phyloP scores from a whole-genome alignment of 2,797 vertebrate genomes.

The Chiloscyllium punctatum region DNA sequence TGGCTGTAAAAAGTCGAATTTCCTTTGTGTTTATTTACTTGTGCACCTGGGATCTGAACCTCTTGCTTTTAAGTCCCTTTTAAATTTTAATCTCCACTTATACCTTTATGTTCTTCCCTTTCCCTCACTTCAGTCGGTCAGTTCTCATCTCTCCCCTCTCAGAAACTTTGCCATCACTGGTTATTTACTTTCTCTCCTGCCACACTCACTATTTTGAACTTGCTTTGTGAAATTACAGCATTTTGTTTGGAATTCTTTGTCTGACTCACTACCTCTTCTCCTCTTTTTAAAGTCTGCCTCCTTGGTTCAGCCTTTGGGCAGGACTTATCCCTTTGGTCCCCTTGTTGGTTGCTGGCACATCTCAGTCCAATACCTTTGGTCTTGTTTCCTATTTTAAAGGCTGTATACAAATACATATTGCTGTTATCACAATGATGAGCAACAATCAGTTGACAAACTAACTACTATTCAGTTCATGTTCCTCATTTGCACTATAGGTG shows the following conservation, averaged over 20 bases:
- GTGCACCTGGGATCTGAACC: neutral
- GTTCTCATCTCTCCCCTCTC: neutral
- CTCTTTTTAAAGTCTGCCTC: neutral
- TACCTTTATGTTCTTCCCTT: neutral
- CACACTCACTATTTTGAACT: neutral
- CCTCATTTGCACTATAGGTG: neutral
- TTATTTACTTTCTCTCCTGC: neutral
- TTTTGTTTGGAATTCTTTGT: neutral
- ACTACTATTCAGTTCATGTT: neutral
- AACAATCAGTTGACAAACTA: neutral
- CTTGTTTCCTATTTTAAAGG: neutral
- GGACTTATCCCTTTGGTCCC: neutral
- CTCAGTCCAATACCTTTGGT: neutral
- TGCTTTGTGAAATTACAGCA: neutral
- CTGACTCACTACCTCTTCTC: neutral
- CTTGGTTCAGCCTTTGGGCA: neutral
- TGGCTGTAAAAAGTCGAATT: neutral
- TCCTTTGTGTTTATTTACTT: neutral
- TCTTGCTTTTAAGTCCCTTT: neutral
- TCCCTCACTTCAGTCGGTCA: neutral
- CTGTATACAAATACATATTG: neutral
- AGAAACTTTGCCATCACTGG: neutral
- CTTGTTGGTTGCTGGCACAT: neutral
- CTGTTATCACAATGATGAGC: neutral
- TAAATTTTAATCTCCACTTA: neutral